Evolutionary conservation across 1,140 invertebrate species (phyloP), one percentile per base, ranked within the genome.

Genomic region (Zelostemma sp.): DNA sequence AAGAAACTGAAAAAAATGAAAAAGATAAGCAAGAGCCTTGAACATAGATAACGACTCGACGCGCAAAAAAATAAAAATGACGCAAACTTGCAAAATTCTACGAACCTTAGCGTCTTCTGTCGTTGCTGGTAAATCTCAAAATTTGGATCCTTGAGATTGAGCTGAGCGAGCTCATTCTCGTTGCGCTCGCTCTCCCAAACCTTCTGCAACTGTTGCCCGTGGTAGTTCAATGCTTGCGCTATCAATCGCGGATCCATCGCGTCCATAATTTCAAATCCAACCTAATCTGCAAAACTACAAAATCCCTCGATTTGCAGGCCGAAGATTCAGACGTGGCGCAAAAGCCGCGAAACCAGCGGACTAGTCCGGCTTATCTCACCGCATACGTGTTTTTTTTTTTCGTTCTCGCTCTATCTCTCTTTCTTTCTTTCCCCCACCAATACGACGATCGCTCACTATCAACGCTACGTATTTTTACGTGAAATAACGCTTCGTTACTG

Each of bases 131-230:
- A 94, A 38, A 93, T 89, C 38, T 89, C 88, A 81, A 90, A 94
- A 81, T 90, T 91, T 11, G 86, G 83, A 67, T 91, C 88, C 61
- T 90, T 89, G 28, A 93, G 87, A 73, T 90, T 90, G 65, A 92
- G 85, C 74, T 89, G 88, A 1, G 86, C 66, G 45, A 93, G 80
- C 74, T 93, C 91, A 49, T 90, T 89, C 74, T 93, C 90, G 59
- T 93, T 92, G 73, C 91, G 87, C 75, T 94, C 92, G 16, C 89
- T 88, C 75, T 94, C 93, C 93, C 93, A 95, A 63, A 93, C 89
- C 85, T 94, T 94, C 82, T 93, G 91, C 68, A 95, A 84, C 73
- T 93, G 93, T 74, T 93, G 92, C 0, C 93, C 93, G 86, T 95
- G 93, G 78, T 92, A 95, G 83, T 93, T 92, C 63, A 95, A 86